phyloP scores from a whole-genome alignment of 2,888 invertebrate species.

The Cactoblastis cactorum region DNA sequence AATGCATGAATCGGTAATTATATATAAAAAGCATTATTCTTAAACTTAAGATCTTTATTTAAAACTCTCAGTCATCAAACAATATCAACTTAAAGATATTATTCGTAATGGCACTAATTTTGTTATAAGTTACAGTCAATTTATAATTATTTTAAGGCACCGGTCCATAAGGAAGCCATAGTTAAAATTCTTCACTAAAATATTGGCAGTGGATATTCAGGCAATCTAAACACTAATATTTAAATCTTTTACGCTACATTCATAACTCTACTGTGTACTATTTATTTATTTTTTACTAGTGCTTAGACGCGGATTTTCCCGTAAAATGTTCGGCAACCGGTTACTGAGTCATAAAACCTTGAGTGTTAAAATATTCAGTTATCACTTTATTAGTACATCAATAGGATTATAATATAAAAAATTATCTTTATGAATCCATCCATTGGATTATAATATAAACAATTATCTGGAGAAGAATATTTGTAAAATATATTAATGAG shows the following conservation, averaged over 20 bases:
- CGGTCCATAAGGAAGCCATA: conserved; percentile 29
- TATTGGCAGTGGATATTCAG: conserved; percentile 13
- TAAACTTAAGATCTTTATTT: conserved; percentile 22
- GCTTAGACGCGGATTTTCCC: not conserved
- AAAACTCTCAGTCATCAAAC: conserved; percentile 33
- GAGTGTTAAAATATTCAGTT: too few relatives aligned
- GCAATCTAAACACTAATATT: conserved; percentile 1
- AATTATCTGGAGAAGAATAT: too few relatives aligned
- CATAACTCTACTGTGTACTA: not conserved
- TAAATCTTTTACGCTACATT: too few relatives aligned
- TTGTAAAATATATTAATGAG: too few relatives aligned
- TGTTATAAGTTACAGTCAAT: conserved; percentile 29
- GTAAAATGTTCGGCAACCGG: not conserved
- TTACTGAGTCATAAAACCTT: not conserved
- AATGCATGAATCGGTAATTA: conserved; percentile 14
- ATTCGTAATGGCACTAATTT: conserved; percentile 55
- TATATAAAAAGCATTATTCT: conserved; percentile 12
- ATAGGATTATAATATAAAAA: too few relatives aligned
- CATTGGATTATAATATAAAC: too few relatives aligned
- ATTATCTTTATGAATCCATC: too few relatives aligned
- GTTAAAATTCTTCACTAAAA: conserved; percentile 4
- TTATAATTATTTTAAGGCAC: conserved; percentile 43
- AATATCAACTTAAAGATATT: conserved; percentile 21
- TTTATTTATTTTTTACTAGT: not conserved
- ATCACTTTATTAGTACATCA: not conserved